Evolutionary conservation across 2,888 invertebrate species (phyloP), one percentile per base, ranked within the genome.

Genomic region (Linnaemya tessellans): DNA sequence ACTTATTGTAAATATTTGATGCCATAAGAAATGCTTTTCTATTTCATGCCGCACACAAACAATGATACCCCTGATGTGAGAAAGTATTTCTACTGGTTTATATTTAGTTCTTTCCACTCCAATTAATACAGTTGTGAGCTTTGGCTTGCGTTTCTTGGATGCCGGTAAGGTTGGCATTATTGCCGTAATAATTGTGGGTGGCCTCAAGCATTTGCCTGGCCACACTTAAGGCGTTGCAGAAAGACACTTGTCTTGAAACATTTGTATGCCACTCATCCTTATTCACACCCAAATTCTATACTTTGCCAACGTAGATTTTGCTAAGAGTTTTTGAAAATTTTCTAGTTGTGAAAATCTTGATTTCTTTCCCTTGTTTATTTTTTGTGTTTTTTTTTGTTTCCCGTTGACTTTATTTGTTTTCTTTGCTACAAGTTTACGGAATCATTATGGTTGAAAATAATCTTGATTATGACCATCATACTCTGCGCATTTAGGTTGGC

Each of bases 161-260:
- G 51, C 58, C 41, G 64, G 58, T 64, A 18, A 41, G 64, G 74
- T 54, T 60, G 79, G 65, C 74, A 71, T 86, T 86, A 84, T 86
- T 87, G 86, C 78, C 87, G 30, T 30, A 30, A 86, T 87, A 87
- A 84, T 87, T 88, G 88, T 87, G 88, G 86, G 84, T 86, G 83
- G 88, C 88, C 88, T 87, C 86, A 87, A 87, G 87, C 86, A 85
- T 87, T 87, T 86, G 86, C 84, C 83, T 64, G 75, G 82, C 86
- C 87, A 87, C 87, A 83, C 87, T 87, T 82, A 84, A 87, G 87
- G 88, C 88, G 88, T 88, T 86, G 83, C 80, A 70, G 85, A 84
- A 84, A 86, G 87, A 88, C 87, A 88, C 88, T 87, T 87, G 85
- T 85, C 85, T 84, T 80, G 65, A 80, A 87, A 81, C 43, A 74